These are phyloP conservation scores for Parnassius smintheus DNA, from an alignment of 2,888 invertebrate genomes.

Conservation along the genomic window DNA sequence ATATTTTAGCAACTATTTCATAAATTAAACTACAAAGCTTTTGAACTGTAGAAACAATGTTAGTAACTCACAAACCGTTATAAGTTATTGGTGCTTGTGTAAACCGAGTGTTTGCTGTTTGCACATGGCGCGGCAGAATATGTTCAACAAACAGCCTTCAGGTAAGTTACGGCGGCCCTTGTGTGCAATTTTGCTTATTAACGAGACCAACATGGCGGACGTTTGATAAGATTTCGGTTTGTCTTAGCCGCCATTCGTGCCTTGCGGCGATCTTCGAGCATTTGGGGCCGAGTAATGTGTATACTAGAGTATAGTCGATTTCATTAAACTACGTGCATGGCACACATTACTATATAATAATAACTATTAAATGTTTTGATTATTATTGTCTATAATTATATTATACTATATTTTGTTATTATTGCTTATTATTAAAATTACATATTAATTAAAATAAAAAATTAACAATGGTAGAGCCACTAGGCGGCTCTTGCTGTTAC, in stretches of 20 bases:
- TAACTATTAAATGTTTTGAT: no score
- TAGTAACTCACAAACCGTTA: slow-evolving; percentile 9
- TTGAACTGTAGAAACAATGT: slow-evolving; percentile 3
- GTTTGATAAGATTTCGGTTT: slow-evolving; percentile 78
- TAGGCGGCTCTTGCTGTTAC: no score
- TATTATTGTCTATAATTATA: no score
- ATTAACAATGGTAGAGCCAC: no score
- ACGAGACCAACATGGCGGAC: slow-evolving; percentile 72
- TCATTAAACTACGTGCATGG: slow-evolving; percentile 30
- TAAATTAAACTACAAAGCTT: slow-evolving; percentile 14
- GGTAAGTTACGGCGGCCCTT: slow-evolving; percentile 63
- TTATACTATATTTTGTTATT: no score
- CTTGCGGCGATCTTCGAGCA: slow-evolving; percentile 66
- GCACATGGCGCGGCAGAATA: slow-evolving; percentile 57
- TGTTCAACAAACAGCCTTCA: slow-evolving; percentile 70
- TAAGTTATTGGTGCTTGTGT: slow-evolving; percentile 41
- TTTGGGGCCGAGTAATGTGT: slow-evolving; percentile 55
- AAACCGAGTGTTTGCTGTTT: slow-evolving; percentile 60
- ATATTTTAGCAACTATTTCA: slow-evolving; percentile 9
- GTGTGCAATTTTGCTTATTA: slow-evolving; percentile 80
- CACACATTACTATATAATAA: no score
- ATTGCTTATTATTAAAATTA: no score
- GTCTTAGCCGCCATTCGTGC: slow-evolving; percentile 76
- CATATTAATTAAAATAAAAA: no score
- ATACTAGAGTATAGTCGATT: slow-evolving; percentile 45